Evolutionary conservation across 2,888 invertebrate genomes (phyloP).

Genomic region (Herminia tarsipennalis): DNA sequence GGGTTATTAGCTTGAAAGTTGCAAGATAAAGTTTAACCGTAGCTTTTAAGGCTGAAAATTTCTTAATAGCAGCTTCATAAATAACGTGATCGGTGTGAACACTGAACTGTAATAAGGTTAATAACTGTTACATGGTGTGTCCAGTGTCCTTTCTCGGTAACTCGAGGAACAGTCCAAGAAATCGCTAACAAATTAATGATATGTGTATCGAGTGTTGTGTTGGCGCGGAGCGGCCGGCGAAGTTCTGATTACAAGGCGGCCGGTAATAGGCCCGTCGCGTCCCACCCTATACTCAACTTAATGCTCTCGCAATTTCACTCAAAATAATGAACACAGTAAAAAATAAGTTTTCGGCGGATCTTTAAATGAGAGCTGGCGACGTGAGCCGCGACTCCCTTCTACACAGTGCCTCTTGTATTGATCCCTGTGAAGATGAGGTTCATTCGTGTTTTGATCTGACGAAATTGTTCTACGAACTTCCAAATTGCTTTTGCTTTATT

Average conservation of each 20-base stretch:
- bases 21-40: background rate
- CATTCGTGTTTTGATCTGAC: conserved; percentile 57
- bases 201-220: conserved; percentile 56
- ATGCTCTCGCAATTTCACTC: conserved; percentile 85
- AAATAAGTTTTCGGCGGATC: conserved; percentile 72
- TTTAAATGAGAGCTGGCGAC: conserved; percentile 71
- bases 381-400: conserved; percentile 55
- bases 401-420: conserved; percentile 54
- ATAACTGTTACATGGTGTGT: conserved; percentile 40
- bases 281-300: conserved; percentile 84
- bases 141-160: conserved; percentile 45
- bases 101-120: conserved; percentile 17
- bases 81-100: conserved; percentile 11
- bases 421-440: conserved; percentile 52
- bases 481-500: conserved; percentile 56
- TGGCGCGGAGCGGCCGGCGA: conserved; percentile 62
- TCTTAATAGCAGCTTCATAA: conserved; percentile 7
- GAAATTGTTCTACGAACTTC: conserved; percentile 67
- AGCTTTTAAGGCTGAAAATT: conserved; percentile 12
- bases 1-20: background rate
- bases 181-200: conserved; percentile 79
- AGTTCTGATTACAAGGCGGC: conserved; percentile 80
- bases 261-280: conserved; percentile 75
- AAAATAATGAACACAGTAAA: conserved; percentile 82
- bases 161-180: conserved; percentile 54